Evolutionary conservation across 2,797 vertebrate species (phyloP).

Genomic region (Characodon lateralis): DNA sequence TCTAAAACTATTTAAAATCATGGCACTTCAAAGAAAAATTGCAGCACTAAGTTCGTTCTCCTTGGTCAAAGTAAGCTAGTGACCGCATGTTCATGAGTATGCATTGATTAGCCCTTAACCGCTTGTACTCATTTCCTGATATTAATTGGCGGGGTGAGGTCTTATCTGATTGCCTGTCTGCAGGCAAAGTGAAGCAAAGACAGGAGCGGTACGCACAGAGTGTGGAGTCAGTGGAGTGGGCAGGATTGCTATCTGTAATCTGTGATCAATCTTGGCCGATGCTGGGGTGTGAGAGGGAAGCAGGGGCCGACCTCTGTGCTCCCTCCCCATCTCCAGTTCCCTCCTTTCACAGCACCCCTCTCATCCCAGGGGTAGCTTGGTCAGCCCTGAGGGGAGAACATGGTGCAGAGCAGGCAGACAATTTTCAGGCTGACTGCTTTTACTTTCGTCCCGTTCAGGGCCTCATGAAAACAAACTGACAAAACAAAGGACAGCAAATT

Average conservation of each 20-base stretch:
- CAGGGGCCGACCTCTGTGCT: constrained; percentile 68
- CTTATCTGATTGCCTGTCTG: constrained; percentile 68
- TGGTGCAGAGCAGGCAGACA: constrained; percentile 96
- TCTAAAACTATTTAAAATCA: constrained; percentile 3
- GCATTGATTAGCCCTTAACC: constrained; percentile 66
- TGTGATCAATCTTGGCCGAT: constrained; percentile 84
- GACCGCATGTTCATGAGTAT: constrained; percentile 56
- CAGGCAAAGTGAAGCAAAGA: constrained; percentile 45
- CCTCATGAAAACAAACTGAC: constrained; percentile 99
- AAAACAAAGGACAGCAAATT: constrained; percentile 99
- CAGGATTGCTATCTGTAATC: constrained; percentile 76
- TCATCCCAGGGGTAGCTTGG: constrained; percentile 71
- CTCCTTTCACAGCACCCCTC: constrained; percentile 55
- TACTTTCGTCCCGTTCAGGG: constrained; percentile 92
- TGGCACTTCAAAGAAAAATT: constrained; percentile 3
- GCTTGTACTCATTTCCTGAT: constrained; percentile 70
- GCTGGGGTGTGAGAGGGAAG: constrained; percentile 82
- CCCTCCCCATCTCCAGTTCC: constrained; percentile 44
- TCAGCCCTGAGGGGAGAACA: constrained; percentile 76
- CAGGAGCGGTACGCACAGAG: constrained; percentile 24
- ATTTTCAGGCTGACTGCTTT: constrained; percentile 99
- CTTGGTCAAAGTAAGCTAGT: constrained; percentile 30
- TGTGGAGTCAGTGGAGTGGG: constrained; percentile 55
- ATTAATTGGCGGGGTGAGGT: constrained; percentile 67
- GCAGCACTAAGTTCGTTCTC: constrained; percentile 10